A percentile compares a stretch with the other conserved stretches of the same genome.
Conservation (phyloP, 1,140 invertebrate species). For the Oreohelix idahoensis region DNA sequence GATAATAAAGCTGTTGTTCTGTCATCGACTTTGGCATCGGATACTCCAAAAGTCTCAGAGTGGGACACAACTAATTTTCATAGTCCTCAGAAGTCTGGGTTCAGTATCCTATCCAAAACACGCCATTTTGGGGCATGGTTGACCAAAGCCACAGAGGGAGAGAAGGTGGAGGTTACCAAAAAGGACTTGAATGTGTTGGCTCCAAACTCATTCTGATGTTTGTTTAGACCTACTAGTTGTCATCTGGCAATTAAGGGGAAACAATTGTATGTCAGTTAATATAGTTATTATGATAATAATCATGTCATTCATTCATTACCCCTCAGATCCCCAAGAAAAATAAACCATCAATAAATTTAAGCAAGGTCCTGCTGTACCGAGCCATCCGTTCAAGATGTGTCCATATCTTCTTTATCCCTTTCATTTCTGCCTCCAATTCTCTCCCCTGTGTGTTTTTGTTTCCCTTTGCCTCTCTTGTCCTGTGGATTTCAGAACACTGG, state of each 20-base stretch:
- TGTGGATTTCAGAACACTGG: too few relatives aligned
- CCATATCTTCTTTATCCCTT: too few relatives aligned
- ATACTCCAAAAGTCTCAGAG: neutral
- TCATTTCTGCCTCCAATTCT: too few relatives aligned
- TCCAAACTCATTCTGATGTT: slow-evolving; percentile 34
- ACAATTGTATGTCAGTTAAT: too few relatives aligned
- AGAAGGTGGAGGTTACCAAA: slow-evolving; percentile 21
- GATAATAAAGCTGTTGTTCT: neutral
- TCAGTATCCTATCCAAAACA: slow-evolving; percentile 16
- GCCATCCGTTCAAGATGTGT: too few relatives aligned
- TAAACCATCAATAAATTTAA: too few relatives aligned
- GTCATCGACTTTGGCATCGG: neutral
- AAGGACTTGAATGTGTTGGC: slow-evolving; percentile 31
- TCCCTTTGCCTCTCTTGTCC: too few relatives aligned
- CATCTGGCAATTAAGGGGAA: neutral
- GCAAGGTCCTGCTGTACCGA: too few relatives aligned
- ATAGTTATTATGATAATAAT: too few relatives aligned
- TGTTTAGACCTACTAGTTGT: neutral
- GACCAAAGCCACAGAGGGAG: slow-evolving; percentile 25
- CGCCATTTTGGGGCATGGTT: slow-evolving; percentile 25
- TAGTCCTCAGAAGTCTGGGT: neutral
- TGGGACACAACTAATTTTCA: neutral
- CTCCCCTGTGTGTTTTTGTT: too few relatives aligned
- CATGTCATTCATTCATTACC: too few relatives aligned
- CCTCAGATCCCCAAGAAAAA: too few relatives aligned